Evolutionary conservation across 53 echinoderm and acorn worm species (phyloP).

Genomic region (Echinarachnius parma): DNA sequence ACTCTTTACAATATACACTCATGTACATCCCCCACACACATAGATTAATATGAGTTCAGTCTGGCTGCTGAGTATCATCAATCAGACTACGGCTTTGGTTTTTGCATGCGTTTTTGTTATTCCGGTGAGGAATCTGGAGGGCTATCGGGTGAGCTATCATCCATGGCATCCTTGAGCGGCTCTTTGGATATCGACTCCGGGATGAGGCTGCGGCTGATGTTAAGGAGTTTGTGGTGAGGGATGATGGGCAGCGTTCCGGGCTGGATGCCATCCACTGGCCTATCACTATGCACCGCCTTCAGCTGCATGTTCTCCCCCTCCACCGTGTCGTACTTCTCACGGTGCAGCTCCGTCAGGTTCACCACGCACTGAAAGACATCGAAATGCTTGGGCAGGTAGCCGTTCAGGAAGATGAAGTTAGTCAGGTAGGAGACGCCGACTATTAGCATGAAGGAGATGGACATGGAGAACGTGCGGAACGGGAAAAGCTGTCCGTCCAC

Average conservation of each 20-base stretch:
- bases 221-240: slow-evolving; percentile 70
- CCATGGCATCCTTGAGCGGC: slow-evolving; percentile 66
- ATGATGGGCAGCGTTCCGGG: slow-evolving; percentile 5
- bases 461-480: slow-evolving; percentile 76
- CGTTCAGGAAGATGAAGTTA: slow-evolving; percentile 52
- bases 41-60: too few species aligned
- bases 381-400: slow-evolving; percentile 38
- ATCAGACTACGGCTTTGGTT: too few species aligned
- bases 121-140: slow-evolving; percentile 22
- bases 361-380: slow-evolving; percentile 68
- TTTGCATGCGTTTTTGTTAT: too few species aligned
- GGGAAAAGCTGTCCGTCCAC: slow-evolving; percentile 74
- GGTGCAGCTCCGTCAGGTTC: slow-evolving; percentile 44
- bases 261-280: slow-evolving; percentile 53
- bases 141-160: slow-evolving; percentile 2
- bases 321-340: slow-evolving; percentile 71
- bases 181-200: slow-evolving; percentile 87
- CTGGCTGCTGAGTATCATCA: too few species aligned
- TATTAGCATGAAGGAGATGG: slow-evolving; percentile 58
- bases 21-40: too few species aligned
- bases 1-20: too few species aligned
- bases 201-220: slow-evolving; percentile 68
- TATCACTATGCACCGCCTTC: slow-evolving; percentile 29
- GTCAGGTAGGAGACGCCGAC: slow-evolving; percentile 60
- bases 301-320: slow-evolving; percentile 83